Evolutionary conservation across 2,888 invertebrate genomes (phyloP).

Genomic region (Habroteleia sp.): DNA sequence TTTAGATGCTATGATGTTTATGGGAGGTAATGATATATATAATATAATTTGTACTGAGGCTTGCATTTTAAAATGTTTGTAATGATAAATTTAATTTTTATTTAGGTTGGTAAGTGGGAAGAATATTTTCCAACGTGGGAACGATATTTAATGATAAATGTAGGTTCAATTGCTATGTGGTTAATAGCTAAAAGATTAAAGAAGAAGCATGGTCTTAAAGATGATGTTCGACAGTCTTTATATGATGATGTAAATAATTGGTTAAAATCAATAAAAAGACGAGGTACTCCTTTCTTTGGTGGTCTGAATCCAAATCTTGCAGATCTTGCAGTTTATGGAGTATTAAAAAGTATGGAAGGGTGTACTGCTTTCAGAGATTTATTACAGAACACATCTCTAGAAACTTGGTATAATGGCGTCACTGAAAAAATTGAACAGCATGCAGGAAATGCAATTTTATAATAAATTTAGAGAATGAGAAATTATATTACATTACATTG

Average conservation of each 20-base stretch:
- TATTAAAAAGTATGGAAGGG: constrained; percentile 95
- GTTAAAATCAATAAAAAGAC: constrained; percentile 86
- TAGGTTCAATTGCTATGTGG: constrained; percentile 97
- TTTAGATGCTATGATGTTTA: too few species aligned
- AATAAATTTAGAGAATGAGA: too few species aligned
- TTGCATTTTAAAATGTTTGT: too few species aligned
- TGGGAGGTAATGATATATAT: too few species aligned
- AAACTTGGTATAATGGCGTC: constrained; percentile 89
- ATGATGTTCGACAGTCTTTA: constrained; percentile 93
- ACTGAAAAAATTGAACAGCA: constrained; percentile 85
- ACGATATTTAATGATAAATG: constrained; percentile 91
- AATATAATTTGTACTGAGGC: too few species aligned
- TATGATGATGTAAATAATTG: constrained; percentile 94
- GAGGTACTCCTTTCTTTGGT: constrained; percentile 90
- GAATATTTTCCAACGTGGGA: constrained; percentile 94
- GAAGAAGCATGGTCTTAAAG: constrained; percentile 90
- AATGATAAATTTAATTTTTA: constrained; percentile 45
- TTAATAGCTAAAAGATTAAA: constrained; percentile 93
- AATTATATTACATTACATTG: too few species aligned
- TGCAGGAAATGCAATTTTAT: constrained; percentile 82
- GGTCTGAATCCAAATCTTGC: constrained; percentile 94
- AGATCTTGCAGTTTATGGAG: constrained; percentile 95
- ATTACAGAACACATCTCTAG: constrained; percentile 87
- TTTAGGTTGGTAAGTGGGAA: constrained; percentile 93
- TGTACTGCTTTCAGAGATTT: constrained; percentile 94